A percentile compares a stretch with the other conserved stretches of the same genome.
These are phyloP conservation scores for Teleogryllus oceanicus DNA, from an alignment of 2,888 invertebrate species.

Conservation along the genomic window DNA sequence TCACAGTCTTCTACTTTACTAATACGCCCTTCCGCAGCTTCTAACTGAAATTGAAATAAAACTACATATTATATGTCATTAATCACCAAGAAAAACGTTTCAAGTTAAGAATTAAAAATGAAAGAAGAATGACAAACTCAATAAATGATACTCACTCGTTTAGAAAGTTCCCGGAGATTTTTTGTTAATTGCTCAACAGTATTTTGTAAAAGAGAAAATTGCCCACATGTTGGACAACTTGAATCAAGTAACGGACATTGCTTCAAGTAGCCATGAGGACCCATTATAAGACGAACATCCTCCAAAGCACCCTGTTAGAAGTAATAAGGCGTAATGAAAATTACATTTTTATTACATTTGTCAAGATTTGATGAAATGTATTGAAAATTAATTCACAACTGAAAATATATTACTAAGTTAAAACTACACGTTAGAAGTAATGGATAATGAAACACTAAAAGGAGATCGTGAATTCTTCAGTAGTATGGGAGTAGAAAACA, in stretches of 20 bases:
- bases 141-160: constrained; percentile 63
- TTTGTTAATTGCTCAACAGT: constrained; percentile 76
- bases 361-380: too few species aligned
- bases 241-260: constrained; percentile 84
- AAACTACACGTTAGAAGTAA: too few species aligned
- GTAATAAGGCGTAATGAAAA: too few species aligned
- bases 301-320: constrained; percentile 74
- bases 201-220: constrained; percentile 78
- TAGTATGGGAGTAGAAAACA: too few species aligned
- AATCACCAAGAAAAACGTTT: background rate
- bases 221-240: constrained; percentile 86
- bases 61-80: constrained; percentile 5
- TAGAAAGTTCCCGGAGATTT: constrained; percentile 76
- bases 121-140: constrained; percentile 22
- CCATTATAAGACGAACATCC: constrained; percentile 80
- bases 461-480: too few species aligned
- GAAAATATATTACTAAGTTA: too few species aligned
- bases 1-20: constrained; percentile 81
- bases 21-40: constrained; percentile 74
- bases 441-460: too few species aligned
- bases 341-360: too few species aligned
- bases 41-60: constrained; percentile 56
- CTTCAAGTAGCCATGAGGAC: constrained; percentile 78
- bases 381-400: too few species aligned
- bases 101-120: background rate